phyloP scores from a whole-genome alignment of 2,888 invertebrate genomes.

The Rhagonycha lutea region DNA sequence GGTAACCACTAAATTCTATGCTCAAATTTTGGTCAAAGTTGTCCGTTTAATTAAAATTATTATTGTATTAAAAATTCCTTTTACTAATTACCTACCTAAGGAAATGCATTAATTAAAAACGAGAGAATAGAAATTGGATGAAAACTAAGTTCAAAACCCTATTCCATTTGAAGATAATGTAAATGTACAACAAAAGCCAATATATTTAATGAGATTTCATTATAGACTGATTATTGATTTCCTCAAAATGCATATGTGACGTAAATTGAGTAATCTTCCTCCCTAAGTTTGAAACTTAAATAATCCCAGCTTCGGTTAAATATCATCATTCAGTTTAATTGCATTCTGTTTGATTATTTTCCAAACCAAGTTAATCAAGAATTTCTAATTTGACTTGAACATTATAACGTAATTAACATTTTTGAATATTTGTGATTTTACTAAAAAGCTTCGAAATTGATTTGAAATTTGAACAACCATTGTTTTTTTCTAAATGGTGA shows the following conservation, averaged over 20 bases:
- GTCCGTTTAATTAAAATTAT: background rate
- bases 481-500: no score
- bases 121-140: background rate
- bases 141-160: background rate
- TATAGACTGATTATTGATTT: background rate
- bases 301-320: background rate
- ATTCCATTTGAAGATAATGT: background rate
- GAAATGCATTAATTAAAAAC: background rate
- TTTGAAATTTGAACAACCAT: no score
- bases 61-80: background rate
- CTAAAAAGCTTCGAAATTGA: no score
- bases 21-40: background rate
- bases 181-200: slow-evolving; percentile 1
- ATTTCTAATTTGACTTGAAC: background rate
- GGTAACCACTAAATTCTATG: background rate
- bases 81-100: background rate
- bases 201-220: background rate
- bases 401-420: background rate
- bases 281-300: background rate
- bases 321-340: background rate
- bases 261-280: background rate
- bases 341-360: background rate
- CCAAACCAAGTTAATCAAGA: background rate
- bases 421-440: no score
- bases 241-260: background rate